Base-by-base conservation (phyloP, 1,140 invertebrate species). In the Magallana ariakensis region DNA sequence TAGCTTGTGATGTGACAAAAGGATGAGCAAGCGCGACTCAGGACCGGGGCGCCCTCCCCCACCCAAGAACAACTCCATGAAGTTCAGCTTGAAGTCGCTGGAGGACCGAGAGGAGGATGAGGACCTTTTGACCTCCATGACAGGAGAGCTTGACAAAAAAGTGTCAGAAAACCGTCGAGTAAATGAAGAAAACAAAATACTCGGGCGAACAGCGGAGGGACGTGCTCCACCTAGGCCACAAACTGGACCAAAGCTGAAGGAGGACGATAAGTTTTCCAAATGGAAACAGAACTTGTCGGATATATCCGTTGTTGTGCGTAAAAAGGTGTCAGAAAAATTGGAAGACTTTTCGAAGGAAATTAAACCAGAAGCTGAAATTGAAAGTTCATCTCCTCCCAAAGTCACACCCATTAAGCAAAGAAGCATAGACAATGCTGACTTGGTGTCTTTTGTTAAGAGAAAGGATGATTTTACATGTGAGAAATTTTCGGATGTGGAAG, bases 31-130 rank as follows among this genome's bases (percentile, higher is more conserved):
- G 82, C 89, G 89, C 83, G 86, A 88, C 55, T 11, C 81, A 26
- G 62, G 70, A 19, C 60, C 90, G 56, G 88, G 89, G 54, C 85
- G 91, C 53, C 91, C 90, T 57, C 91, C 90, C 46, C 88, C 91
- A 22, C 92, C 91, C 66, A 89, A 88, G n/a, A 86, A 53, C 53
- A 57, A 53, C 15, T 81, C 84, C 13, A 87, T 92, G n/a, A 89
- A 89, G 26, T 88, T 93, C 84, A 92, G 93, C 55, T 94, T 93
- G 85, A 93, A 93, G 75, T 87, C 92, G 13, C 80, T 93, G 22
- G 92, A 93, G 82, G 88, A 91, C 55, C 89, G 92, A 56, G 92
- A 91, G 83, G 92, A 93, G 22, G 92, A 93, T 85, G 92, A 93
- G 19, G 93, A 93, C 22, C 91, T 93, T 57, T 87, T 93, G 10